phyloP scores from a whole-genome alignment of 2,797 vertebrate genomes.

The Peromyscus aztecus region DNA sequence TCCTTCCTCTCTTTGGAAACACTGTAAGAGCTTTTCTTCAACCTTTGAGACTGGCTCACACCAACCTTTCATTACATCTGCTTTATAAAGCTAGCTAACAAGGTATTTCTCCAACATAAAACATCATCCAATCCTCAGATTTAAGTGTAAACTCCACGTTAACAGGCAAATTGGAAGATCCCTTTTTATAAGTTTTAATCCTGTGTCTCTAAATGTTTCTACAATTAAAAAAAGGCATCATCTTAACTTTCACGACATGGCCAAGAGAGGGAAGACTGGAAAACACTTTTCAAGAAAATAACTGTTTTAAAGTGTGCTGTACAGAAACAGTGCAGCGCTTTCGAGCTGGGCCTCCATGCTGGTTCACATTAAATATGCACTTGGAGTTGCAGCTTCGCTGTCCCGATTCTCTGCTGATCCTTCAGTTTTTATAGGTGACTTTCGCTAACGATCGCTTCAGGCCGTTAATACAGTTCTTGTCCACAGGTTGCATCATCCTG shows the following conservation, averaged over 20 bases:
- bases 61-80: conserved; percentile 13
- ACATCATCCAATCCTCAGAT: neutral
- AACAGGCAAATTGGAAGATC: conserved; percentile 42
- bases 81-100: conserved; percentile 45
- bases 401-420: neutral
- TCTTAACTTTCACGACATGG: conserved; percentile 49
- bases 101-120: conserved; percentile 43
- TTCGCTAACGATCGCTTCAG: neutral
- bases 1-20: conserved; percentile 65
- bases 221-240: conserved; percentile 32
- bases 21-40: conserved; percentile 53
- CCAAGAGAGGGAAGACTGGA: conserved; percentile 43
- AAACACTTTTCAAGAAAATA: conserved; percentile 67
- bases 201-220: neutral
- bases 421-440: neutral
- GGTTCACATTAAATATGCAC: neutral
- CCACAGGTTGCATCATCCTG: neutral
- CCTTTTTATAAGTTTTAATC: conserved; percentile 43
- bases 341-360: conserved; percentile 2
- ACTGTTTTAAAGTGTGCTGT: conserved; percentile 72
- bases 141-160: neutral
- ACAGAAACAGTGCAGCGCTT: conserved; percentile 59
- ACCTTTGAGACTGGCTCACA: conserved; percentile 24
- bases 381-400: conserved; percentile 37
- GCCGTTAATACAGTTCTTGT: neutral